These are phyloP conservation scores for Potamarius usumacintae DNA, from an alignment of 2,113 vertebrate genomes.

Conservation along the genomic window DNA sequence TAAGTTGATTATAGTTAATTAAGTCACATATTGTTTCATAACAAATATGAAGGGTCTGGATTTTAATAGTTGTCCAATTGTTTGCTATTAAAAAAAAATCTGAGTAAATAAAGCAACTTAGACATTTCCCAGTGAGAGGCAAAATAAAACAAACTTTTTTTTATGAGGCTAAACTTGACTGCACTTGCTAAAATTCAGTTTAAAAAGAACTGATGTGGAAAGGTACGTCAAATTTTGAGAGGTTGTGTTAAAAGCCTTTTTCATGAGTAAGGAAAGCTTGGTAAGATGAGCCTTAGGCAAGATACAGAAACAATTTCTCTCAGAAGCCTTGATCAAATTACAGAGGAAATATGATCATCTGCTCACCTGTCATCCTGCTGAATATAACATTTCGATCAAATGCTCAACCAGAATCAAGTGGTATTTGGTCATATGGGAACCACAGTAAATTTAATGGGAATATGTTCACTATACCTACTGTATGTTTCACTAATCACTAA, in stretches of 20 bases:
- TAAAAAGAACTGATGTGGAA: background rate
- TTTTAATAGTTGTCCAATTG: background rate
- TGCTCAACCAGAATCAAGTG: background rate
- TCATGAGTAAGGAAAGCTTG: background rate
- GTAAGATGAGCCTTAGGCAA: conserved; percentile 2
- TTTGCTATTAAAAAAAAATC: background rate
- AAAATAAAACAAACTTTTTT: conserved; percentile 3
- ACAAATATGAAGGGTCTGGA: background rate
- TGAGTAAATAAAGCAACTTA: background rate
- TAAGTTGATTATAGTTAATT: background rate
- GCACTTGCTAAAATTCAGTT: background rate
- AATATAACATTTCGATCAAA: background rate
- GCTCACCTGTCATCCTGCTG: background rate
- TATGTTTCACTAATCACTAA: background rate
- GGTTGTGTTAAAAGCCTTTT: conserved; percentile 14
- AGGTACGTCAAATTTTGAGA: background rate
- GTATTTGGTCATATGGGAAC: background rate
- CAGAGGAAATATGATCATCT: background rate
- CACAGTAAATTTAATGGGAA: background rate
- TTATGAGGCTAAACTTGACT: conserved; percentile 3
- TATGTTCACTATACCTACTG: background rate
- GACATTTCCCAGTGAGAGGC: background rate
- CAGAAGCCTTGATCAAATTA: background rate
- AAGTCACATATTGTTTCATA: conserved; percentile 6
- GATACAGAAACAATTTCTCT: background rate